Percentiles rank a stretch among this genome's conserved stretches.
Evolutionary conservation across 2,888 invertebrate genomes (phyloP).

Genomic region (Drosophila helvetica): DNA sequence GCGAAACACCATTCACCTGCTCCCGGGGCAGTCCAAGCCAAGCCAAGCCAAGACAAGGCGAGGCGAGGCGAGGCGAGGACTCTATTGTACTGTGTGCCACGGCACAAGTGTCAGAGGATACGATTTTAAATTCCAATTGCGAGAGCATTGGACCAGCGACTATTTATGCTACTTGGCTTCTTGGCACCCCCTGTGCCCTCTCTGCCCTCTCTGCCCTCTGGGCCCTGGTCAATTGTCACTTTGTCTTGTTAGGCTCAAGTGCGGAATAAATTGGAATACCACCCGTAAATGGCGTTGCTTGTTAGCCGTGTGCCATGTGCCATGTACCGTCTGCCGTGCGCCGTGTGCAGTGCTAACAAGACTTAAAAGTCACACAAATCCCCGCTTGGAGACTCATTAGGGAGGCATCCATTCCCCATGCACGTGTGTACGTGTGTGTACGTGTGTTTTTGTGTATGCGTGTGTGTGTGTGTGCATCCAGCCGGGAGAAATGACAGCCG

Average conservation of each 20-base stretch:
- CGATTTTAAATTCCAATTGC: slow-evolving; percentile 62
- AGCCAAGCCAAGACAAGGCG: not conserved
- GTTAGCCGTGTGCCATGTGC: slow-evolving; percentile 48
- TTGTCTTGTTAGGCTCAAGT: slow-evolving; percentile 76
- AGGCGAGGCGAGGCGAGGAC: not conserved
- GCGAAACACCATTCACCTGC: slow-evolving; percentile 18
- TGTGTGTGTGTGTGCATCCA: slow-evolving; percentile 13
- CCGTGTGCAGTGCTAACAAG: slow-evolving; percentile 61
- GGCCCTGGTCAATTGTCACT: slow-evolving; percentile 47
- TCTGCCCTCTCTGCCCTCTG: slow-evolving; percentile 12
- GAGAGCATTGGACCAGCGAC: slow-evolving; percentile 16
- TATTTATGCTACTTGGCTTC: slow-evolving; percentile 50
- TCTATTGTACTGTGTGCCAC: too few species aligned
- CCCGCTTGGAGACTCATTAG: slow-evolving; percentile 59
- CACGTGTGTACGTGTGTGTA: slow-evolving; percentile 7
- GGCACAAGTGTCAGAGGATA: not conserved
- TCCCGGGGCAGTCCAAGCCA: slow-evolving; percentile 1
- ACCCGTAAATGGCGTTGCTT: slow-evolving; percentile 64
- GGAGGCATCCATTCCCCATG: slow-evolving; percentile 12
- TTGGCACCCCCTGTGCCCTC: too few species aligned
- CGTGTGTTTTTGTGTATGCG: slow-evolving; percentile 3
- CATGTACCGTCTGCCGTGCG: not conserved
- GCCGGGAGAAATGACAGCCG: slow-evolving; percentile 23
- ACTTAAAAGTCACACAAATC: slow-evolving; percentile 53
- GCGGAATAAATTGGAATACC: slow-evolving; percentile 56